Percentiles rank a stretch among this genome's conserved stretches.
Conservation (phyloP, 2,113 vertebrate genomes). For the Thomomys bottae region DNA sequence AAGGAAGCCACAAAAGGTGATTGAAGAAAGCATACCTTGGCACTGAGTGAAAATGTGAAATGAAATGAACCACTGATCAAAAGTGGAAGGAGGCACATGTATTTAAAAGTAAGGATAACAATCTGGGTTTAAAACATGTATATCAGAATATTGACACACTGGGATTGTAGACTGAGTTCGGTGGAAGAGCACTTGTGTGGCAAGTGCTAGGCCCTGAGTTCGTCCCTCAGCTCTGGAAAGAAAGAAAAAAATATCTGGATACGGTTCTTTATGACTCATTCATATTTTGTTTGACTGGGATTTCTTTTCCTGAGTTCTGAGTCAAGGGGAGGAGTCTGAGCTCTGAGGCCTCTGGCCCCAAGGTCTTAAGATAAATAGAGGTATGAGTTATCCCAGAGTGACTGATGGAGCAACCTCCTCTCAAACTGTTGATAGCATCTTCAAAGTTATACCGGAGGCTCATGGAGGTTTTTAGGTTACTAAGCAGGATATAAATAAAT, state of each 20-base stretch:
- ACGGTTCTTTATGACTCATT: neutral
- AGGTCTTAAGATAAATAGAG: neutral
- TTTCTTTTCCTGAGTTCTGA: neutral
- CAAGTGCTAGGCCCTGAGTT: too few relatives aligned
- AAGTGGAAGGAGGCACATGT: neutral
- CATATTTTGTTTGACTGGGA: neutral
- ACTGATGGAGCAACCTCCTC: neutral
- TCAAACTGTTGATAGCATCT: neutral
- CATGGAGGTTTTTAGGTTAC: neutral
- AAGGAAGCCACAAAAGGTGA: neutral
- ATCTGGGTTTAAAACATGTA: neutral
- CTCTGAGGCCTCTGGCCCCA: neutral
- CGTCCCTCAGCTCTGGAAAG: too few relatives aligned
- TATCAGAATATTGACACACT: neutral
- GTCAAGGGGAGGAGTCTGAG: neutral
- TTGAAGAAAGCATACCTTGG: neutral
- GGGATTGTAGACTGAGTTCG: too few relatives aligned
- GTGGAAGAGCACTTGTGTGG: too few relatives aligned
- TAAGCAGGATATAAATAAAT: neutral
- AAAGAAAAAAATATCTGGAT: too few relatives aligned
- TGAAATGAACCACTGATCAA: neutral
- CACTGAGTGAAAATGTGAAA: neutral
- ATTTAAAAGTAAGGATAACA: neutral
- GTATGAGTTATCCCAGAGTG: neutral
- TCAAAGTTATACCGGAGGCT: neutral